These are phyloP conservation scores for Cyprinus carpio DNA, from an alignment of 2,113 vertebrate genomes.

Conservation along the genomic window DNA sequence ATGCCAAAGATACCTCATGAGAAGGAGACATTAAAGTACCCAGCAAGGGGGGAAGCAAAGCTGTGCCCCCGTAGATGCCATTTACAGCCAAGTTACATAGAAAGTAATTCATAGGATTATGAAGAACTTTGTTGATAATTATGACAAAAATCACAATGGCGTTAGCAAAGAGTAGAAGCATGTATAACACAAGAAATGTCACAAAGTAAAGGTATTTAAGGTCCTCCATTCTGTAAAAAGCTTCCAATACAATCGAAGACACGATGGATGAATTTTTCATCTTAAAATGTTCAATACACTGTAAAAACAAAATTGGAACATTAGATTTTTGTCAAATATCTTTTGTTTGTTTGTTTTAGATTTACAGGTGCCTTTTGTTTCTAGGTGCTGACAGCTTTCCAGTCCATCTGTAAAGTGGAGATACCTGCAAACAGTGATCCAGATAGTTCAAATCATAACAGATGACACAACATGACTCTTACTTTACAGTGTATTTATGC, in stretches of 20 bases:
- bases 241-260: slow-evolving; percentile 56
- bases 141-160: no score
- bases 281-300: slow-evolving; percentile 23
- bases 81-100: no score
- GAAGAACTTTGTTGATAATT: no score
- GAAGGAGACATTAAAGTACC: no score
- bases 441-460: not conserved
- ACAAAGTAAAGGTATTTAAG: slow-evolving; percentile 57
- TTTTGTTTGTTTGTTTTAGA: not conserved
- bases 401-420: not conserved
- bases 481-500: not conserved
- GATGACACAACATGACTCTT: not conserved
- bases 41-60: no score
- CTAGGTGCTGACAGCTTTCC: not conserved
- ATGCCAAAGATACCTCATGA: no score
- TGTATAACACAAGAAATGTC: slow-evolving; percentile 62
- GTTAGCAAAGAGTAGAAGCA: no score
- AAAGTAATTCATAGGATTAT: no score
- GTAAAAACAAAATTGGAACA: not conserved
- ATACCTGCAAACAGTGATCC: not conserved
- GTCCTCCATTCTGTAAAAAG: slow-evolving; percentile 57
- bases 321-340: not conserved
- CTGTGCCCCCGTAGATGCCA: no score
- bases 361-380: not conserved
- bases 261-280: slow-evolving; percentile 63